Percentiles rank a stretch among this genome's conserved stretches.
These are phyloP conservation scores for Eutolmus rufibarbis DNA, from an alignment of 2,888 invertebrate species.

Conservation along the genomic window DNA sequence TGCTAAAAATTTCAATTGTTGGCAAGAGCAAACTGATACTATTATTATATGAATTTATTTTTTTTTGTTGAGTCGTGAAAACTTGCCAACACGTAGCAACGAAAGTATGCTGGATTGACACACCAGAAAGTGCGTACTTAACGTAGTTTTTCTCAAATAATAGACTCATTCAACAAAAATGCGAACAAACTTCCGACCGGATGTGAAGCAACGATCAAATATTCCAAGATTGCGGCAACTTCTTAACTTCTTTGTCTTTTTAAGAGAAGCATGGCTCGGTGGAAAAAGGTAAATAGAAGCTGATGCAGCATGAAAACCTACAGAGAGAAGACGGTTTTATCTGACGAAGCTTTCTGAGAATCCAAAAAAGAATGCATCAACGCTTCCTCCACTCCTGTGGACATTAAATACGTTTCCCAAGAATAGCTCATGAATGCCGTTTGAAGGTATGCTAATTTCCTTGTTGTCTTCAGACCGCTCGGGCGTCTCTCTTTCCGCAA, in stretches of 20 bases:
- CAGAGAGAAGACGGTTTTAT: not conserved
- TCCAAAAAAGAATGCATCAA: conserved; percentile 8
- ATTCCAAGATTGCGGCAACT: not conserved
- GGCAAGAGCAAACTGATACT: not conserved
- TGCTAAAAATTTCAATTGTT: not conserved
- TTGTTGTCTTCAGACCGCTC: not conserved
- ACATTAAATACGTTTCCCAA: conserved; percentile 25
- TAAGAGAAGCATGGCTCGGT: not conserved
- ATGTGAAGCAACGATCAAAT: not conserved
- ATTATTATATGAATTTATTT: not conserved
- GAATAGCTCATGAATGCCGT: conserved; percentile 32
- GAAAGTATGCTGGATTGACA: not conserved
- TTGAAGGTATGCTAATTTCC: conserved; percentile 38
- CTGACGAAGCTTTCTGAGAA: conserved; percentile 19
- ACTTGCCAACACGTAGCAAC: not conserved
- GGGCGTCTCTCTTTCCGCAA: not conserved
- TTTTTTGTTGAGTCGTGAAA: not conserved
- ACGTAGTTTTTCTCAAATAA: not conserved
- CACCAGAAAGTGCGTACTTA: not conserved
- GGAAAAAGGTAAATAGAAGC: conserved; percentile 11
- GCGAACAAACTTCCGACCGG: not conserved
- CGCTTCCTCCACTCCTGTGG: conserved; percentile 15
- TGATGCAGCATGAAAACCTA: not conserved
- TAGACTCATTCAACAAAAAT: not conserved
- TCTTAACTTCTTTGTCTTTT: not conserved